Percentiles rank a stretch among this genome's conserved stretches.
These are phyloP conservation scores for Montipora sp. DNA, from an alignment of 64 coral and sea anemone species.

Conservation along the genomic window DNA sequence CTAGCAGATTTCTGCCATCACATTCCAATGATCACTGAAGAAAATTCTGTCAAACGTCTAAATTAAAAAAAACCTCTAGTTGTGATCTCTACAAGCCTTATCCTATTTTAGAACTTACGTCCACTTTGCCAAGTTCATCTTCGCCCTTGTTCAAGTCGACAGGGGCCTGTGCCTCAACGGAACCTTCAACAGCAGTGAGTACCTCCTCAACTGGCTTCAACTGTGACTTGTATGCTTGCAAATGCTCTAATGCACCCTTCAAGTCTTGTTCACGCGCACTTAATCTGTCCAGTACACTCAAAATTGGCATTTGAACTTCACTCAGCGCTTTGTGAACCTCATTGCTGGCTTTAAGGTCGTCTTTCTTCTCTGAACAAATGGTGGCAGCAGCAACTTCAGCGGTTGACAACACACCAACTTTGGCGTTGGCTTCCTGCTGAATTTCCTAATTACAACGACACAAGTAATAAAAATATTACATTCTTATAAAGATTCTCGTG, in stretches of 20 bases:
- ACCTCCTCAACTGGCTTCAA: constrained; percentile 84
- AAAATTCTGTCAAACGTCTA: background rate
- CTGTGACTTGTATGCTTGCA: constrained; percentile 68
- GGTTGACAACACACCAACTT: constrained; percentile 68
- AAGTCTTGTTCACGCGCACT: constrained; percentile 76
- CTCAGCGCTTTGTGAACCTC: constrained; percentile 70
- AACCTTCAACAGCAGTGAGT: constrained; percentile 72
- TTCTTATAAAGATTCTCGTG: too few relatives aligned
- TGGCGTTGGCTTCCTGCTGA: constrained; percentile 65
- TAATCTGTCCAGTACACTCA: constrained; percentile 80
- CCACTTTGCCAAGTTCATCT: constrained; percentile 87
- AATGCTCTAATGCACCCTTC: constrained; percentile 68
- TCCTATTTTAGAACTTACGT: constrained; percentile 55
- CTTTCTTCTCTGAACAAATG: constrained; percentile 74
- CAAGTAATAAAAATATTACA: background rate
- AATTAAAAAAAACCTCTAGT: background rate
- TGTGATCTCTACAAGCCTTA: background rate
- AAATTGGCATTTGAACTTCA: constrained; percentile 64
- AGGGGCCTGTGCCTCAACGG: constrained; percentile 52
- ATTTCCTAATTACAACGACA: constrained; percentile 54
- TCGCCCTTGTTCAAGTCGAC: constrained; percentile 62
- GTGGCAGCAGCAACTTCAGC: constrained; percentile 75
- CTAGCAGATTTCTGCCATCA: background rate
- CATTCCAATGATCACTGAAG: background rate
- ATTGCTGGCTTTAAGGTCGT: constrained; percentile 81